Percentiles rank a stretch among this genome's conserved stretches.
phyloP scores from a whole-genome alignment of 2,797 vertebrate genomes.

The Lagodon rhomboides region DNA sequence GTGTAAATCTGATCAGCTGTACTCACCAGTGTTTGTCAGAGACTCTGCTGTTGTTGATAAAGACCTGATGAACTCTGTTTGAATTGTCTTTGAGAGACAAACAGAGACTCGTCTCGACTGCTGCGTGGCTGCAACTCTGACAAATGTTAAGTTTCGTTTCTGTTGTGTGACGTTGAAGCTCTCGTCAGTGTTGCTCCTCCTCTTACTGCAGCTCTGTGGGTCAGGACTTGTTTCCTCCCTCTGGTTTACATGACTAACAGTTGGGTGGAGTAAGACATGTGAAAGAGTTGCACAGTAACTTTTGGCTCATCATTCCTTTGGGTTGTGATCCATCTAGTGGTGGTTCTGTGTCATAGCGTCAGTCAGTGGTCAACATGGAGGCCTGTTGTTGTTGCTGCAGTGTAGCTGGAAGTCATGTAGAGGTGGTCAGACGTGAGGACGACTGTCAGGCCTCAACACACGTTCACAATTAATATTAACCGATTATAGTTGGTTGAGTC shows the following conservation, averaged over 20 bases:
- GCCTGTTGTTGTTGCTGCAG: too few species aligned
- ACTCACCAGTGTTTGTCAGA: constrained; percentile 25
- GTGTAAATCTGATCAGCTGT: background rate
- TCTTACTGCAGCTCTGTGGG: background rate
- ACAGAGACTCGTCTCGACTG: background rate
- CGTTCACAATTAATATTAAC: background rate
- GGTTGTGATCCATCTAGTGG: background rate
- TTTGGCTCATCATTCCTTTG: background rate
- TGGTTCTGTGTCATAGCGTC: background rate
- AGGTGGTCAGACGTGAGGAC: too few species aligned
- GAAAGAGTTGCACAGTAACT: too few species aligned
- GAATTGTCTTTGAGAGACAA: background rate
- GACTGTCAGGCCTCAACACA: too few species aligned
- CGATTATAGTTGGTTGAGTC: background rate
- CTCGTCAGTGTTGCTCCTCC: background rate
- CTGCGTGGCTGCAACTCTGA: background rate
- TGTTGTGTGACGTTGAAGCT: background rate
- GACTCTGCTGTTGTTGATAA: background rate
- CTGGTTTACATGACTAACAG: too few species aligned
- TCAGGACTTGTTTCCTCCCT: too few species aligned
- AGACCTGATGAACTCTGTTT: background rate
- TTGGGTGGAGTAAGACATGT: too few species aligned
- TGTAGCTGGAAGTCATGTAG: too few species aligned
- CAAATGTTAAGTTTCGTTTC: background rate
- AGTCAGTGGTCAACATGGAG: background rate